Base-by-base conservation (phyloP, 1,140 invertebrate species). In the Leptonema lineaticorne region DNA sequence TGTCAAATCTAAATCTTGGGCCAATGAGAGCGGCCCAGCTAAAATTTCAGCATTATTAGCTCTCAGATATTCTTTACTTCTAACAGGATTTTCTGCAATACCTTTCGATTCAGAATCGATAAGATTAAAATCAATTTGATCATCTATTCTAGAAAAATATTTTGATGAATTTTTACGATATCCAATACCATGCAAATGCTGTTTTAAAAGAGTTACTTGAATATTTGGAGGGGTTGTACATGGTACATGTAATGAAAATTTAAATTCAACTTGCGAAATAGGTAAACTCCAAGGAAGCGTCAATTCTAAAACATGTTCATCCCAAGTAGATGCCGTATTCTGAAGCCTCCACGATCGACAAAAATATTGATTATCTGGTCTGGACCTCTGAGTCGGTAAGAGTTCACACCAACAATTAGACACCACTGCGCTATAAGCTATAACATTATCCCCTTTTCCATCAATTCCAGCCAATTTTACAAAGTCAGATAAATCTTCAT, bases 341-440 rank as follows among this genome's bases (percentile, higher is more conserved):
- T 95, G 92, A 2, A 96, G 81, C 68, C 92, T 84, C 92, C 92
- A 96, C 0, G 91, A 93, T 65, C 92, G 84, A 5, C 91, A 93
- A 60, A 89, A 87, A 74, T 93, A 89, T 67, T 91, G 88, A 73
- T 90, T 90, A 73, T 94, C 92, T 1, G 86, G 86, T 71, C 93
- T 84, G 70, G 95, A 93, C 67, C 94, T 88, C 76, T 94, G 92
- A 18, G 92, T 92, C 68, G 95, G 93, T 74, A 94, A 92, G 74
- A 96, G 86, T 82, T 96, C 93, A 70, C 87, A 91, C 95, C 94
- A 96, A 79, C 93, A 96, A 26, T 92, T 88, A 1, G 94, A 92
- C 0, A 95, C 92, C n/a, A 93, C 94, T 5, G 92, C 92, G 57
- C 90, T 88, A 76, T 93, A 95, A 2, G 87, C 85, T 71, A 77